Conservation (phyloP, 2,113 vertebrate species). For the Psophia crepitans region DNA sequence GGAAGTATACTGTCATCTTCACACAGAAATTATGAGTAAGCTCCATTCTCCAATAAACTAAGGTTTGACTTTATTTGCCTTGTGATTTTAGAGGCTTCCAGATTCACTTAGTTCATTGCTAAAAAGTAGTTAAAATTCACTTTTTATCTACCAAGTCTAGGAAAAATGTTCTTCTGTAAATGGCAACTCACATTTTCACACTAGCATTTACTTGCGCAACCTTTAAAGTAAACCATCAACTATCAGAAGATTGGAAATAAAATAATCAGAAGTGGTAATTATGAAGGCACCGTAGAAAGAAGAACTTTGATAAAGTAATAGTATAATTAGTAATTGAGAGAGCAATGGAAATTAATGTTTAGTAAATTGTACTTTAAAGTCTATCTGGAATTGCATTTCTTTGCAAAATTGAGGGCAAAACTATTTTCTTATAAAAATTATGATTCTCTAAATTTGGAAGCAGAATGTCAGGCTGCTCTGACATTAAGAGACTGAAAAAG, state of each 20-base stretch:
- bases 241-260: neutral
- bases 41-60: neutral
- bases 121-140: neutral
- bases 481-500: neutral
- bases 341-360: neutral
- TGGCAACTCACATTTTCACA: neutral
- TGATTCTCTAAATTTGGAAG: neutral
- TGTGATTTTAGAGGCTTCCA: neutral
- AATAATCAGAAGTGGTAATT: neutral
- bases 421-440: neutral
- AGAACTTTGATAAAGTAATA: neutral
- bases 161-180: neutral
- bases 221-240: neutral
- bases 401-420: neutral
- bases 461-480: neutral
- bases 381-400: neutral
- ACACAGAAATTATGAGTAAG: neutral
- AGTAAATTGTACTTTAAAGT: neutral
- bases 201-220: neutral
- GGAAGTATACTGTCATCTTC: neutral
- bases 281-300: neutral
- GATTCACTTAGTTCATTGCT: neutral
- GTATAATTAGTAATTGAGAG: neutral
- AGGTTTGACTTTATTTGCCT: neutral
- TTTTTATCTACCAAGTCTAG: neutral